Conservation (phyloP, 2,797 vertebrate species). For the Crocodylus rhombifer region DNA sequence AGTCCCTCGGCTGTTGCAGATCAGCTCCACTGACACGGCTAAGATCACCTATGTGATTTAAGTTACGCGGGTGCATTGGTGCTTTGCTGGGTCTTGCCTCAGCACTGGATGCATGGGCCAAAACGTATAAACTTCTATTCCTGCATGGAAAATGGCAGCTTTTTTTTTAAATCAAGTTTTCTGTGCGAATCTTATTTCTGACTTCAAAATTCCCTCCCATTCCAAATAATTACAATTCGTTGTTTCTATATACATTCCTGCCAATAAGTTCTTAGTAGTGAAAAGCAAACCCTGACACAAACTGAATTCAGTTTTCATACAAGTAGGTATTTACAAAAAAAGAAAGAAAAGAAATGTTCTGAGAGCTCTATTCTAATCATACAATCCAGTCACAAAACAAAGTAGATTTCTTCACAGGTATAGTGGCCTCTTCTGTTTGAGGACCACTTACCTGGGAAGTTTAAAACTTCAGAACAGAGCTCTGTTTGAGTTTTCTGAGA, state of each 20-base stretch:
- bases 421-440: rapidly evolving
- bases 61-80: background rate
- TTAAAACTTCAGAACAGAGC: background rate
- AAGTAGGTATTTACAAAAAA: background rate
- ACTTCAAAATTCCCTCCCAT: background rate
- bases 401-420: background rate
- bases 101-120: too few species aligned
- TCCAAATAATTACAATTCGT: background rate
- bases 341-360: background rate
- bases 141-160: rapidly evolving
- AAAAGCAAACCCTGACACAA: background rate
- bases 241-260: rapidly evolving
- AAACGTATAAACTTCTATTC: background rate
- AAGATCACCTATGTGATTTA: background rate
- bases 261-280: rapidly evolving
- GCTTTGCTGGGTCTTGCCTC: background rate
- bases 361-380: background rate
- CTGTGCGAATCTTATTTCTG: background rate
- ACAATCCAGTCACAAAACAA: background rate
- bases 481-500: rapidly evolving
- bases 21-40: too few species aligned
- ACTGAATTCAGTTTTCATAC: background rate
- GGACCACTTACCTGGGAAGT: background rate
- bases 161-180: background rate
- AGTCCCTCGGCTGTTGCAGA: background rate